phyloP scores from a whole-genome alignment of 2,888 invertebrate genomes.

The Anarsia innoxiella region DNA sequence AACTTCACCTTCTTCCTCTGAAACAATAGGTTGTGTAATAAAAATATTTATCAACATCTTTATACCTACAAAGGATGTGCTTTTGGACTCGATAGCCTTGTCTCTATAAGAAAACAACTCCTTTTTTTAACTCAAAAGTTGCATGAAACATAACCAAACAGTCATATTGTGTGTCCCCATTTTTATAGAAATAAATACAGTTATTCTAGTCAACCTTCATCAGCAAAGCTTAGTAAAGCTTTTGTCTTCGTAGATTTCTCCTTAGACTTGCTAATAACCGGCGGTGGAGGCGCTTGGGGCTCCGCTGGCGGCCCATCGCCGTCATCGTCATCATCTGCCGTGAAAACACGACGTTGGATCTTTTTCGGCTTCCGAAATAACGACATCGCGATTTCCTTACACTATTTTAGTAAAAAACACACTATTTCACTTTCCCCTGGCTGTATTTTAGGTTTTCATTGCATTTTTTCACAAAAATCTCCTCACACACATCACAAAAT shows the following conservation, averaged over 20 bases:
- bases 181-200: neutral
- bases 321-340: constrained; percentile 81
- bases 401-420: neutral
- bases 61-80: too few species aligned
- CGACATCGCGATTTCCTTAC: constrained; percentile 75
- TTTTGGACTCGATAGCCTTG: too few species aligned
- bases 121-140: too few species aligned
- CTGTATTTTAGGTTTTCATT: too few species aligned
- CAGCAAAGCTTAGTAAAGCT: constrained; percentile 86
- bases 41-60: too few species aligned
- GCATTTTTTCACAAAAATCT: too few species aligned
- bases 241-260: constrained; percentile 74
- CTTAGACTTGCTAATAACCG: constrained; percentile 62
- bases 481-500: too few species aligned
- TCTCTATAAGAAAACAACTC: constrained; percentile 16
- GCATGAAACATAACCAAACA: constrained; percentile 7
- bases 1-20: constrained; percentile 86
- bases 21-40: too few species aligned
- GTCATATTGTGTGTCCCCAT: neutral
- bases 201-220: constrained; percentile 67
- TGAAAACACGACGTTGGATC: constrained; percentile 85
- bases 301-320: constrained; percentile 75
- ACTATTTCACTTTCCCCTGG: neutral
- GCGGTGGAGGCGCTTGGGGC: constrained; percentile 66
- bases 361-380: constrained; percentile 92